A percentile compares a stretch with the other conserved stretches of the same genome.
Evolutionary conservation across 2,113 vertebrate genomes (phyloP).

Genomic region (Amblyopsis rosae): DNA sequence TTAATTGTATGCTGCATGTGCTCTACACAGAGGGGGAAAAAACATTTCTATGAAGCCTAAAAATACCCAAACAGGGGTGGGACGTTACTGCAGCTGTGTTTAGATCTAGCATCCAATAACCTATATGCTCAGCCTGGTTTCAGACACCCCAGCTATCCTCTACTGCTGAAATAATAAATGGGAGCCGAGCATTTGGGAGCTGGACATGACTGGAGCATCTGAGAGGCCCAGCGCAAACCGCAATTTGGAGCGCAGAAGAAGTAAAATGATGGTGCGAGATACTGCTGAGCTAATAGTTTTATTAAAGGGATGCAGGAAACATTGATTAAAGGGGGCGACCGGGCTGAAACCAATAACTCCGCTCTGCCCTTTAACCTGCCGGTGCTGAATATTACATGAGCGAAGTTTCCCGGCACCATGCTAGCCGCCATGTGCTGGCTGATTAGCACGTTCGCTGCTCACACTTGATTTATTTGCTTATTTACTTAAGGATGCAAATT

Average conservation of each 20-base stretch:
- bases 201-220: constrained; percentile 72
- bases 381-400: constrained; percentile 84
- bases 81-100: constrained; percentile 74
- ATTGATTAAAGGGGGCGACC: constrained; percentile 84
- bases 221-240: constrained; percentile 69
- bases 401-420: constrained; percentile 80
- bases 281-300: constrained; percentile 85
- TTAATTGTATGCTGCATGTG: constrained; percentile 38
- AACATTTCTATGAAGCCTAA: constrained; percentile 52
- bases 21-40: constrained; percentile 45
- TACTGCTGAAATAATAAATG: constrained; percentile 76
- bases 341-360: constrained; percentile 83
- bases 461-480: constrained; percentile 83
- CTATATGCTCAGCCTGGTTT: constrained; percentile 66
- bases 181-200: constrained; percentile 71
- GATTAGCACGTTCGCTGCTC: constrained; percentile 79
- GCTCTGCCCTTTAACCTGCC: constrained; percentile 79
- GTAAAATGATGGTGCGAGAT: constrained; percentile 79
- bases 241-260: constrained; percentile 74
- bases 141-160: constrained; percentile 71
- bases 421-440: constrained; percentile 70
- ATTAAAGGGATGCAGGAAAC: constrained; percentile 84
- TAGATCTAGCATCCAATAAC: constrained; percentile 74
- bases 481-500: constrained; percentile 85
- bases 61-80: constrained; percentile 64